Evolutionary conservation across 2,797 vertebrate genomes (phyloP).

Genomic region (Sebastiscus albofasciatus): DNA sequence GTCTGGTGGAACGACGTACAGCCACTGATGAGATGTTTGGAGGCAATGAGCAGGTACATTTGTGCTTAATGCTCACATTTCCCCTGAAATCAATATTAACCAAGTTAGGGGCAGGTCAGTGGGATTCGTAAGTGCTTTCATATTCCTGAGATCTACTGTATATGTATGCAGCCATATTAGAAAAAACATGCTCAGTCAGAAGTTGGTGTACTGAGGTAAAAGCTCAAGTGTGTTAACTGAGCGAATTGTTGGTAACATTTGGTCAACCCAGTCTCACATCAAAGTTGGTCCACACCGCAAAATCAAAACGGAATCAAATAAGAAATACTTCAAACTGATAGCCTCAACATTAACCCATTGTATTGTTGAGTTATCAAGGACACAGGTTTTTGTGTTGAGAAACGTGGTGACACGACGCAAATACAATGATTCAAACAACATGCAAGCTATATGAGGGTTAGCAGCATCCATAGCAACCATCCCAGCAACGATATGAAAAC

Average conservation of each 20-base stretch:
- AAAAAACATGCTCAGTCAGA: not conserved
- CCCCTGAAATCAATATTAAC: not conserved
- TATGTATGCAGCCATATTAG: not conserved
- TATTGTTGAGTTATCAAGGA: too few relatives aligned
- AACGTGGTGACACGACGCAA: not conserved
- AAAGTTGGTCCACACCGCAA: not conserved
- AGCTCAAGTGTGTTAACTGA: not conserved
- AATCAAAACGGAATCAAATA: too few relatives aligned
- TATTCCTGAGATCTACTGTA: not conserved
- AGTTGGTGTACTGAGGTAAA: not conserved
- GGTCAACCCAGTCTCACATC: not conserved
- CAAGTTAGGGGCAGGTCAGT: not conserved
- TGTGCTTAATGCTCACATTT: slow-evolving; percentile 13
- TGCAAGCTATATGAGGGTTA: not conserved
- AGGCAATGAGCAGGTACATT: not conserved
- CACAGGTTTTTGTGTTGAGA: not conserved
- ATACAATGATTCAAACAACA: not conserved
- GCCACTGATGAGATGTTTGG: not conserved
- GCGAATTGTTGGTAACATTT: not conserved
- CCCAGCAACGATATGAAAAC: not conserved
- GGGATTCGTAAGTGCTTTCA: not conserved
- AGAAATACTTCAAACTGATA: too few relatives aligned
- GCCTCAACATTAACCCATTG: too few relatives aligned
- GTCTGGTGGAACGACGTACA: not conserved
- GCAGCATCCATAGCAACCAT: not conserved